Conservation (phyloP, 2,888 invertebrate species). For the Thymelicus sylvestris region DNA sequence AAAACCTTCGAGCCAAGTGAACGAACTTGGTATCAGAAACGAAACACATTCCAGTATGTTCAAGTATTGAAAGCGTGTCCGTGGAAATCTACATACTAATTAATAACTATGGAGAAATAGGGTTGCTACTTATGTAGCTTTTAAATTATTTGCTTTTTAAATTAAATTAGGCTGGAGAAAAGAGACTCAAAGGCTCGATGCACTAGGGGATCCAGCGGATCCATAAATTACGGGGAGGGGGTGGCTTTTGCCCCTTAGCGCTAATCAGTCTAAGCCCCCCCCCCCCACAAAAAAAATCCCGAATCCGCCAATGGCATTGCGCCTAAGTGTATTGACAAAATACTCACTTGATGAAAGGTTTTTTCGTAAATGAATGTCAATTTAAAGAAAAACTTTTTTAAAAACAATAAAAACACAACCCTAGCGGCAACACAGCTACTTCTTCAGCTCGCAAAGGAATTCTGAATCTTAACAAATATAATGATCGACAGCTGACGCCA, state of each 20-base stretch:
- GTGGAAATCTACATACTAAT: conserved; percentile 63
- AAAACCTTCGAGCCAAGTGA: conserved; percentile 5
- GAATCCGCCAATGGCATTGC: too few species aligned
- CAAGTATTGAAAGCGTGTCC: conserved; percentile 46
- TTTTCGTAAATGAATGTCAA: too few species aligned
- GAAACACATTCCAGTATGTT: conserved; percentile 6
- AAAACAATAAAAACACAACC: not conserved
- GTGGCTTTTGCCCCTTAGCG: too few species aligned
- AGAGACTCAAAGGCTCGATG: too few species aligned
- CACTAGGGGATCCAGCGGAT: too few species aligned
- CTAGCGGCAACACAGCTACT: not conserved
- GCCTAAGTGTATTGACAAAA: too few species aligned
- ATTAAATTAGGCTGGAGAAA: too few species aligned
- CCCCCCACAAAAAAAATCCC: too few species aligned
- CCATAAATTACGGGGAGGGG: too few species aligned
- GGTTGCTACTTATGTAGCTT: conserved; percentile 18
- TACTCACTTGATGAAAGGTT: too few species aligned
- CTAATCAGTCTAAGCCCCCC: too few species aligned
- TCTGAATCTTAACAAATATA: conserved; percentile 30
- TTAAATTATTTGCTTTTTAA: not conserved
- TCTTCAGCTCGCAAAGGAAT: conserved; percentile 2
- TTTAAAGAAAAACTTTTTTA: too few species aligned
- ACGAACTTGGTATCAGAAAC: conserved; percentile 14
- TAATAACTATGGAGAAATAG: conserved; percentile 41
- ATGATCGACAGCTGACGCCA: conserved; percentile 58